phyloP scores from a whole-genome alignment of 2,888 invertebrate genomes.

The Eurytoma adleriae region DNA sequence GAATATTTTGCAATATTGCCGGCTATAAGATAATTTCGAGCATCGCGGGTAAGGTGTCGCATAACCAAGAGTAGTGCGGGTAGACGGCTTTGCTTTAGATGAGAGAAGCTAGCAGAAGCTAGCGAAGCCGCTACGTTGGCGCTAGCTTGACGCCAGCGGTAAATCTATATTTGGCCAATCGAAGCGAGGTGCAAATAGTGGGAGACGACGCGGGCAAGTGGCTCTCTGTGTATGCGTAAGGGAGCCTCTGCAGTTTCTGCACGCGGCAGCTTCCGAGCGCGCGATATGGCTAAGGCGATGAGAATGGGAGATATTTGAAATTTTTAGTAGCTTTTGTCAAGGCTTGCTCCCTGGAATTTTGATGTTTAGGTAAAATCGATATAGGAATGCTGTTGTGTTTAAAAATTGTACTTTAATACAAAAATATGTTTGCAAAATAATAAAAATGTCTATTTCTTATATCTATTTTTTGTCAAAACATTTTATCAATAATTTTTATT shows the following conservation, averaged over 20 bases:
- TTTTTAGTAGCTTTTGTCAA: background rate
- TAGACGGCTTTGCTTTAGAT: background rate
- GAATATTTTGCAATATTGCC: constrained; percentile 3
- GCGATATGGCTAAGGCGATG: background rate
- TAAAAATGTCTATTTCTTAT: no score
- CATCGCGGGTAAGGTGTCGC: background rate
- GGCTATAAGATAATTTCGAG: constrained; percentile 9
- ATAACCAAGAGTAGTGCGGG: background rate
- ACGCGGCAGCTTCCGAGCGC: background rate
- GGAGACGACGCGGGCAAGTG: constrained; percentile 35
- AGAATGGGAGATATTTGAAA: background rate
- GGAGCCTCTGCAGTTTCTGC: constrained; percentile 2
- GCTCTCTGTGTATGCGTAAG: background rate
- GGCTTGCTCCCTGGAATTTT: background rate
- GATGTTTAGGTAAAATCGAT: no score
- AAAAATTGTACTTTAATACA: no score
- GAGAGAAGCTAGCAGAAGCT: background rate
- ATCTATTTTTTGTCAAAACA: no score
- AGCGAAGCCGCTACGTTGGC: background rate
- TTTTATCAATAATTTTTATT: no score
- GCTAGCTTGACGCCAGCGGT: constrained; percentile 62
- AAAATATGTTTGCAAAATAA: no score
- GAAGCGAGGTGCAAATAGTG: constrained; percentile 61
- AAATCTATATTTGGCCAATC: constrained; percentile 74
- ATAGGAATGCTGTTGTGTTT: no score